These are phyloP conservation scores for Hypomesus transpacificus DNA, from an alignment of 2,113 vertebrate genomes.

Conservation along the genomic window DNA sequence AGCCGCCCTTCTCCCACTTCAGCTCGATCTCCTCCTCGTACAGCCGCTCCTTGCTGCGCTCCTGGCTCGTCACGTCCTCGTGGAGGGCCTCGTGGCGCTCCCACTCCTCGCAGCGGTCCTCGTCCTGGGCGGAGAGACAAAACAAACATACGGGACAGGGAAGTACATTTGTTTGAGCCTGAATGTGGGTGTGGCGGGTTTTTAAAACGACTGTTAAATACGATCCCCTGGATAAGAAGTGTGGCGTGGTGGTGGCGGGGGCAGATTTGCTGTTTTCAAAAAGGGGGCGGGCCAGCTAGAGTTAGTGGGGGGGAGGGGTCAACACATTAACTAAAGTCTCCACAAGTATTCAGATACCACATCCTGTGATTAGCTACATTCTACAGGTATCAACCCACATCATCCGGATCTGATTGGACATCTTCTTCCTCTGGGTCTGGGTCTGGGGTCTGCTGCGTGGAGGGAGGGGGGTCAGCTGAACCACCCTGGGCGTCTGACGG, in stretches of 20 bases:
- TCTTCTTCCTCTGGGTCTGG: constrained; percentile 48
- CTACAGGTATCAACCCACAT: constrained; percentile 74
- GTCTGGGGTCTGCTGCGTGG: constrained; percentile 18
- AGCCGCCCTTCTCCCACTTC: constrained; percentile 97
- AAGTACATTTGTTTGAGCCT: background rate
- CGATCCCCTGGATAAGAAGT: too few relatives aligned
- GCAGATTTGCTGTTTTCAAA: too few relatives aligned
- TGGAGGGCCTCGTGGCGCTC: constrained; percentile 91
- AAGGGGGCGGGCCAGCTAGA: too few relatives aligned
- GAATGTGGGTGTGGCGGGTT: background rate
- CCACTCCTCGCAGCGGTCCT: constrained; percentile 93
- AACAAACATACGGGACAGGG: background rate
- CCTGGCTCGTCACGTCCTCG: constrained; percentile 88
- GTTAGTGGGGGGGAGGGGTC: too few relatives aligned
- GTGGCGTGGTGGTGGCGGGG: too few relatives aligned
- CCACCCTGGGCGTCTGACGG: background rate
- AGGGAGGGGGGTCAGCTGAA: background rate
- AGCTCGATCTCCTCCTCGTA: constrained; percentile 95
- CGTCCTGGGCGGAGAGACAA: constrained; percentile 59
- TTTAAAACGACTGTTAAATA: background rate
- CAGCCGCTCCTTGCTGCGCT: constrained; percentile 83
- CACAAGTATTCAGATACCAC: too few relatives aligned
- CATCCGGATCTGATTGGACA: constrained; percentile 69
- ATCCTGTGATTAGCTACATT: background rate
- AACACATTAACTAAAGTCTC: too few relatives aligned